A percentile compares a stretch with the other conserved stretches of the same genome.
Evolutionary conservation across 2,113 vertebrate genomes (phyloP).

Genomic region (Forbesichthys papilliferus): DNA sequence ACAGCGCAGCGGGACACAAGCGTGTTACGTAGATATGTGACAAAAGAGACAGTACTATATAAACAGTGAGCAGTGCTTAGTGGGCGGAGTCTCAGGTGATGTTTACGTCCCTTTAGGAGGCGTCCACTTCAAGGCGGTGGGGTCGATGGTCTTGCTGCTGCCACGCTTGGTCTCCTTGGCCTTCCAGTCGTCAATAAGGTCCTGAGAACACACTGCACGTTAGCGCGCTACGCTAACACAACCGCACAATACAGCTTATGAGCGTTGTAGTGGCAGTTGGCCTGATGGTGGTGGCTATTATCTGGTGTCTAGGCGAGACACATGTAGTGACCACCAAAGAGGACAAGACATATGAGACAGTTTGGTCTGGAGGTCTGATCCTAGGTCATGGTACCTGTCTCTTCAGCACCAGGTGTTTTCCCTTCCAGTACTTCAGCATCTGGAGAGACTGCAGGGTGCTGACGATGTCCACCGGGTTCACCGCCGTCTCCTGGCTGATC

Average conservation of each 20-base stretch:
- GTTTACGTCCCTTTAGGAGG: constrained; percentile 93
- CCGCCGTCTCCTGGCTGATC: constrained; percentile 97
- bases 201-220: constrained; percentile 67
- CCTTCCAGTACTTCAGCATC: constrained; percentile 99
- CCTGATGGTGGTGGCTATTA: no score
- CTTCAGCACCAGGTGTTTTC: constrained; percentile 95
- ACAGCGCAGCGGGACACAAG: no score
- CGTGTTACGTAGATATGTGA: no score
- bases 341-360: no score
- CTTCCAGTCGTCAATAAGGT: constrained; percentile 97
- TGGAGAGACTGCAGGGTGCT: constrained; percentile 97
- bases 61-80: no score
- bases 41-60: no score
- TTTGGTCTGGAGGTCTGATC: no score
- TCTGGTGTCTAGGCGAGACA: no score
- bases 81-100: neutral
- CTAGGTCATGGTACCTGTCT: constrained; percentile 81
- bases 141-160: constrained; percentile 91
- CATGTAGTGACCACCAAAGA: no score
- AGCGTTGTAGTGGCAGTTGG: no score
- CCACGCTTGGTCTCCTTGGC: constrained; percentile 94
- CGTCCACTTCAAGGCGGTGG: constrained; percentile 95
- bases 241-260: no score
- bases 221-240: no score
- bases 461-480: constrained; percentile 97